Percentiles rank a stretch among this genome's conserved stretches.
phyloP scores from a whole-genome alignment of 2,888 invertebrate species.

The Fragum sueziense region DNA sequence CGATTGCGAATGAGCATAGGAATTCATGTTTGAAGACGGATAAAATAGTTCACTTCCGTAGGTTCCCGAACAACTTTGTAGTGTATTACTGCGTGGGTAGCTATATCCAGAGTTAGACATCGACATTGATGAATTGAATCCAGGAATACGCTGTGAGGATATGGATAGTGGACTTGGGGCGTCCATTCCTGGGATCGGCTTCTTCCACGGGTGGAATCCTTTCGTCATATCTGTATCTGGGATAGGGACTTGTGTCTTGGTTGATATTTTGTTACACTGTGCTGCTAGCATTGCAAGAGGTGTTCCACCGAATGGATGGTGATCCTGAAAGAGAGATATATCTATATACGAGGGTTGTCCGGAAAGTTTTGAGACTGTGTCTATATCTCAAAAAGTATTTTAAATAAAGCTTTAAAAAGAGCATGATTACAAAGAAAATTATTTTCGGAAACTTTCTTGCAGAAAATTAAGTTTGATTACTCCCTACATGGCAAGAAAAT shows the following conservation, averaged over 20 bases:
- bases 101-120: slow-evolving; percentile 65
- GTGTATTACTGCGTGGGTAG: slow-evolving; percentile 63
- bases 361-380: no score
- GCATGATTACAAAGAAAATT: no score
- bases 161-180: slow-evolving; percentile 69
- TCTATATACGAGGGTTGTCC: no score
- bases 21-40: slow-evolving; percentile 86
- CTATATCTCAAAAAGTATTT: no score
- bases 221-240: slow-evolving; percentile 97
- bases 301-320: slow-evolving; percentile 84
- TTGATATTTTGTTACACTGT: slow-evolving; percentile 97
- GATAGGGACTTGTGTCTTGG: slow-evolving; percentile 95
- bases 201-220: slow-evolving; percentile 78
- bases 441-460: no score
- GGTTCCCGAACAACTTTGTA: slow-evolving; percentile 59
- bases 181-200: slow-evolving; percentile 63
- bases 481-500: no score
- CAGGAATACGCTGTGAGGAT: slow-evolving; percentile 65
- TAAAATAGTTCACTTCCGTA: slow-evolving; percentile 89
- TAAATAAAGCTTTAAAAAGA: no score
- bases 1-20: slow-evolving; percentile 76
- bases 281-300: slow-evolving; percentile 98
- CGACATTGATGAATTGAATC: slow-evolving; percentile 65
- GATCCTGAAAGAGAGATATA: slow-evolving; percentile 9
- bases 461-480: no score